These are phyloP conservation scores for Diadumene lineata DNA, from an alignment of 92 coral and sea anemone genomes.

Conservation along the genomic window DNA sequence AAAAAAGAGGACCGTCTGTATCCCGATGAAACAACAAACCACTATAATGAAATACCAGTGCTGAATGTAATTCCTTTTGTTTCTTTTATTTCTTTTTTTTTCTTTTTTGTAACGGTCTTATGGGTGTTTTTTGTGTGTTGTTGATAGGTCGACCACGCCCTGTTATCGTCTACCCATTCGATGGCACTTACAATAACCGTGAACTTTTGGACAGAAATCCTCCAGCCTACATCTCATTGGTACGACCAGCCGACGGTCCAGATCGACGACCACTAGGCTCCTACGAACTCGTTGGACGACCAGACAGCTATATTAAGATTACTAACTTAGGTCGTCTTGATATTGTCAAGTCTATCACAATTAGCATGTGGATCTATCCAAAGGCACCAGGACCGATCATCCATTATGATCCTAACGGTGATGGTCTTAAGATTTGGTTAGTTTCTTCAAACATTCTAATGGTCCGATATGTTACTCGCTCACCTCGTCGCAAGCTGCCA, in stretches of 20 bases:
- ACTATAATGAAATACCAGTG: too few species aligned
- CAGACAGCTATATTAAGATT: constrained; percentile 72
- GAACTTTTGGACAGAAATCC: constrained; percentile 57
- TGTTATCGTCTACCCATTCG: constrained; percentile 59
- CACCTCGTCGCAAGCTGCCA: constrained; percentile 35
- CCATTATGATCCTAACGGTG: constrained; percentile 57
- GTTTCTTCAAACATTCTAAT: constrained; percentile 56
- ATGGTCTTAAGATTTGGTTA: constrained; percentile 73
- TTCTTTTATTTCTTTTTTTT: too few species aligned
- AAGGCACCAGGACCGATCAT: constrained; percentile 78
- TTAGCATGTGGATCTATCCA: constrained; percentile 66
- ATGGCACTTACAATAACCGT: constrained; percentile 32
- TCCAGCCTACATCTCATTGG: constrained; percentile 36
- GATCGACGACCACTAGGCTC: constrained; percentile 50
- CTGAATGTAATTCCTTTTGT: too few species aligned
- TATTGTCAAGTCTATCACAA: constrained; percentile 61
- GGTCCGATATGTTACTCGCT: constrained; percentile 67
- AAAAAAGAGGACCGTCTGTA: too few species aligned
- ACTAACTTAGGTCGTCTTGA: constrained; percentile 61
- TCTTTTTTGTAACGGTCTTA: neutral
- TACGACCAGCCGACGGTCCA: constrained; percentile 61
- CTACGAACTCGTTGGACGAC: constrained; percentile 63
- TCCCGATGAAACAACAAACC: too few species aligned
- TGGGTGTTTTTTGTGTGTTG: neutral
- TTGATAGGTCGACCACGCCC: constrained; percentile 50